phyloP scores from a whole-genome alignment of 2,113 vertebrate species.

The Eptesicus fuscus region DNA sequence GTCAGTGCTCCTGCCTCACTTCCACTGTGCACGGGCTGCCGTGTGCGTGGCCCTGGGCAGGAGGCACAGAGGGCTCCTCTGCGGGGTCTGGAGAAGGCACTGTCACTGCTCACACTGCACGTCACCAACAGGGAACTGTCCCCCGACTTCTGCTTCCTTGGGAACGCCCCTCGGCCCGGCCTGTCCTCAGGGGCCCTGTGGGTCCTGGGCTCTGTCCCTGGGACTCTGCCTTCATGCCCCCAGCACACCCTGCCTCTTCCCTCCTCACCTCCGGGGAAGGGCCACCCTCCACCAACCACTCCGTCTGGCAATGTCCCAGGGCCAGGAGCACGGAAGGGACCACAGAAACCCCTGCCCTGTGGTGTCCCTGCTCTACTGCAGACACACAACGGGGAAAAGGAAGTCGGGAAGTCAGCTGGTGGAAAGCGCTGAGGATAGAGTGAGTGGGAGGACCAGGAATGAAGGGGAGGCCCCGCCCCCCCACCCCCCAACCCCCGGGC shows the following conservation, averaged over 20 bases:
- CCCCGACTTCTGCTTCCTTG: neutral
- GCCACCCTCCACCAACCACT: too few species aligned
- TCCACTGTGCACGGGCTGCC: slow-evolving; percentile 45
- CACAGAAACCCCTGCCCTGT: too few species aligned
- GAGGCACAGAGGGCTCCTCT: neutral
- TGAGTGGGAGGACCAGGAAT: too few species aligned
- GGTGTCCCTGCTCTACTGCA: too few species aligned
- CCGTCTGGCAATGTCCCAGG: too few species aligned
- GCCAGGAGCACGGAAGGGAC: too few species aligned
- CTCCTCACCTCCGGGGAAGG: neutral
- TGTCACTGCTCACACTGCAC: neutral
- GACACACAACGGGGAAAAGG: too few species aligned
- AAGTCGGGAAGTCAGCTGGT: too few species aligned
- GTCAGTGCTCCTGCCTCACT: slow-evolving; percentile 44
- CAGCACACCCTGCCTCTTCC: neutral
- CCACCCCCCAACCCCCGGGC: too few species aligned
- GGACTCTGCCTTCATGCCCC: neutral
- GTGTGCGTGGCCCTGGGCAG: neutral
- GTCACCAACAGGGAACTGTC: neutral
- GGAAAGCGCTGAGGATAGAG: too few species aligned
- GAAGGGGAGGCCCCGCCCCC: too few species aligned
- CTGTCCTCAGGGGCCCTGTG: neutral
- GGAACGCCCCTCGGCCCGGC: neutral
- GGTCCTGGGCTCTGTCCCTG: neutral
- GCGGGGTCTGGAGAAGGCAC: neutral